A percentile compares a stretch with the other conserved stretches of the same genome.
Conservation (phyloP, 2,888 invertebrate genomes). For the Eremobia ochroleuca region DNA sequence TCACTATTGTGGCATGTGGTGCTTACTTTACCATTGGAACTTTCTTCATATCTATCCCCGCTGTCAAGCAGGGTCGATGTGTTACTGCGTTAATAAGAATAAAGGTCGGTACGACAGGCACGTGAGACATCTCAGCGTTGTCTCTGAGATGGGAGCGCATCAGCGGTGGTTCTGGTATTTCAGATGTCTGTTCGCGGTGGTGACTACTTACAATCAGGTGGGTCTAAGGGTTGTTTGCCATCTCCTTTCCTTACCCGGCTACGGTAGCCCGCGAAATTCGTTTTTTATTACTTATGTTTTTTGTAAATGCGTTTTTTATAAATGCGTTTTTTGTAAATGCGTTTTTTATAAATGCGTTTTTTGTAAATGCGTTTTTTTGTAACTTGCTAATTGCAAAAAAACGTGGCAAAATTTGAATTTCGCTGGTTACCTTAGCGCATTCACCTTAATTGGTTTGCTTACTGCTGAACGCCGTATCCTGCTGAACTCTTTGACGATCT, state of each 20-base stretch:
- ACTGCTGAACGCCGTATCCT: background rate
- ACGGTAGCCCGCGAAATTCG: background rate
- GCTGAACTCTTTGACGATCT: background rate
- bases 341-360: no score
- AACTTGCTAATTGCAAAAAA: no score
- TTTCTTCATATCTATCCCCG: background rate
- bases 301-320: no score
- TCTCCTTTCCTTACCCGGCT: background rate
- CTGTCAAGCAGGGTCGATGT: background rate
- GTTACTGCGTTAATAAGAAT: background rate
- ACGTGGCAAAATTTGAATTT: no score
- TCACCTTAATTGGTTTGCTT: background rate
- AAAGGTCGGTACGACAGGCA: background rate
- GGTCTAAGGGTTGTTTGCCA: background rate
- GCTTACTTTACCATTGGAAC: background rate
- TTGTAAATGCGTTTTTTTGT: no score
- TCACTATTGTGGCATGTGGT: background rate
- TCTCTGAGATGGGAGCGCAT: background rate
- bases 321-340: no score
- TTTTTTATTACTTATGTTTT: background rate
- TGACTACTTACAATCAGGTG: conserved; percentile 10
- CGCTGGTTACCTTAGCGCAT: no score
- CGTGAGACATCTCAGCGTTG: background rate
- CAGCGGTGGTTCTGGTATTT: background rate
- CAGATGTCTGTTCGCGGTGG: background rate